Base-by-base conservation (phyloP, 2,113 vertebrate species). In the Labeo rohita region DNA sequence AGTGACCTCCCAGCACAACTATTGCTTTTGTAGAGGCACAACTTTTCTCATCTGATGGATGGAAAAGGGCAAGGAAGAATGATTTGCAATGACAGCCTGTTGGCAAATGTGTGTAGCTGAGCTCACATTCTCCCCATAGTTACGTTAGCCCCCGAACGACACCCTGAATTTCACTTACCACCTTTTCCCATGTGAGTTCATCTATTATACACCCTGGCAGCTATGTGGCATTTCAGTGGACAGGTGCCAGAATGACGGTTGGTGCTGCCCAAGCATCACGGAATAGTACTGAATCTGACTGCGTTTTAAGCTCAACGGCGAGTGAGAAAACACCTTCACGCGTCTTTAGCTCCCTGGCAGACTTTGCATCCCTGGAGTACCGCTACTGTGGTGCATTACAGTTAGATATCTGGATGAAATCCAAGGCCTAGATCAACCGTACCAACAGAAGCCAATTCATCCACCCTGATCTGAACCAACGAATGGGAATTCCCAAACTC, bases 211-310 rank as follows among this genome's bases (percentile, higher is more conserved):
- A 92, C 75, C 4, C 83, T 59, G 82, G 84, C 86, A 92, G 91
- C 77, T 88, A 90, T 92, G 91, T 73, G 87, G 89, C 52, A 4
- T 88, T 81, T 88, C 85, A 88, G 89, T 81, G 89, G 90, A 87
- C 84, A 84, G 76, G 84, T 59, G 77, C 88, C 84, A 85, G 81
- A 23, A 28, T 73, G 68, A 87, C 68, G 70, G 80, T 89, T 94
- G 92, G 94, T 92, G 91, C 93, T 91, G 92, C 80, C 81, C 65
- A 75, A 47, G 78, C 86, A 80, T 91, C 84, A 85, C 88, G 86
- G 79, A 89, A 85, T 84, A 83, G 43, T 86, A 77, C 90, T 52
- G 21, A 50, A 54, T 15, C n/a, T 49, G 21, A 76, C 54, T 83
- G 50, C 45, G 49, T 50, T 83, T 80, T 49, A 52, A 81, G 63